Conservation (phyloP, 2,113 vertebrate genomes). For the Pimephales promelas region DNA sequence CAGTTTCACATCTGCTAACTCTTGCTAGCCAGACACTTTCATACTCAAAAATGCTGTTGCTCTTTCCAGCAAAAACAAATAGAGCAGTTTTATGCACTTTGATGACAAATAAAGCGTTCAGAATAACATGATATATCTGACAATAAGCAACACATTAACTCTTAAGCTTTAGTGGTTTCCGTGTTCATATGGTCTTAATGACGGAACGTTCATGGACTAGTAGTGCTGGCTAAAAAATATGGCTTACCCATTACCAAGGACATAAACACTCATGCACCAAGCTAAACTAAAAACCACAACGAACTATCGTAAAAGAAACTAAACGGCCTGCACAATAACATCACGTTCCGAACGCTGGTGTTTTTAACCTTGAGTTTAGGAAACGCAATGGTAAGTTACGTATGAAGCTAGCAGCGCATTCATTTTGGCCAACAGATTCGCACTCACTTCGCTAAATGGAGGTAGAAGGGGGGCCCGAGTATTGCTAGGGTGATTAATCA, state of each 20-base stretch:
- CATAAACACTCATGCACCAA: not conserved
- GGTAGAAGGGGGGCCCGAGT: slow-evolving; percentile 9
- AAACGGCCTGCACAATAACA: not conserved
- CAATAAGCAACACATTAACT: not conserved
- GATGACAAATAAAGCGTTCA: not conserved
- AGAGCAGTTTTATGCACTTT: not conserved
- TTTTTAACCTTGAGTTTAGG: slow-evolving; percentile 32
- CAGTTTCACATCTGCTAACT: slow-evolving; percentile 39
- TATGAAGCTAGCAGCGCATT: slow-evolving; percentile 35
- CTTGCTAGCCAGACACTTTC: slow-evolving; percentile 19
- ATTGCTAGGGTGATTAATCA: not conserved
- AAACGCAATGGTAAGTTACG: slow-evolving; percentile 24
- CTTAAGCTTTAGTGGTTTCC: not conserved
- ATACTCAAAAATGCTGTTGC: slow-evolving; percentile 28
- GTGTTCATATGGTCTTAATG: not conserved
- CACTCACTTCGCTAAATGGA: slow-evolving; percentile 40
- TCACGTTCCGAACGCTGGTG: not conserved
- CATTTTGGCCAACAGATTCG: slow-evolving; percentile 22
- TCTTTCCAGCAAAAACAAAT: slow-evolving; percentile 4
- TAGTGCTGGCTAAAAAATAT: slow-evolving; percentile 30
- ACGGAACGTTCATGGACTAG: slow-evolving; percentile 2
- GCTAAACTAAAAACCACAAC: slow-evolving; percentile 2
- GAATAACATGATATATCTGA: not conserved
- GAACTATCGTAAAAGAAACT: not conserved
- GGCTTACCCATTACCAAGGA: slow-evolving; percentile 38